Conservation (phyloP, 2,113 vertebrate species). For the Lepus europaeus region DNA sequence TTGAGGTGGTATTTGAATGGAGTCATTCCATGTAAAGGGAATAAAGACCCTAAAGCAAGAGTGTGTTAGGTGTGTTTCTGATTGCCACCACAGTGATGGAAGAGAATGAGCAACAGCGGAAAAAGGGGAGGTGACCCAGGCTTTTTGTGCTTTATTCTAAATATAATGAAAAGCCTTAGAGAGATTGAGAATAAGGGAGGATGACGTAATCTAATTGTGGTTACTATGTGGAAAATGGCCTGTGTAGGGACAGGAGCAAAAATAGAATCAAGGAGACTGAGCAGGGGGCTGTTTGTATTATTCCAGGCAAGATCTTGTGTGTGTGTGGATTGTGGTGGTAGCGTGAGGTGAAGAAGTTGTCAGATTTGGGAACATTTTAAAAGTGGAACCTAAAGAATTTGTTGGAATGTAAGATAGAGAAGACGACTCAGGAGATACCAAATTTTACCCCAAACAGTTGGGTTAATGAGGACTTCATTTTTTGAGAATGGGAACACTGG, state of each 20-base stretch:
- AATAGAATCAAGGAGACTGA: neutral
- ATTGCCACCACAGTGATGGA: neutral
- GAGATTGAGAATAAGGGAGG: neutral
- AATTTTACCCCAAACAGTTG: neutral
- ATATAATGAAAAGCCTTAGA: constrained; percentile 3
- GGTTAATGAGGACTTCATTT: neutral
- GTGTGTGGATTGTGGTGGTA: neutral
- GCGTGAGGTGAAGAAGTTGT: neutral
- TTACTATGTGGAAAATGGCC: neutral
- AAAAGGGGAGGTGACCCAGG: neutral
- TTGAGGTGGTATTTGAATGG: constrained; percentile 30
- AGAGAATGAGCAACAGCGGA: neutral
- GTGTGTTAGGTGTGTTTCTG: neutral
- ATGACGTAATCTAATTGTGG: neutral
- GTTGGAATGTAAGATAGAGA: neutral
- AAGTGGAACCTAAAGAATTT: neutral
- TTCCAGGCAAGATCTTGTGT: neutral
- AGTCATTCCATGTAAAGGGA: constrained; percentile 17
- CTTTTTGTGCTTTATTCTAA: neutral
- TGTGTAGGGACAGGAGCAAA: neutral
- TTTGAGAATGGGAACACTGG: neutral
- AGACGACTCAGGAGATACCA: neutral
- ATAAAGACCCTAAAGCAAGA: neutral
- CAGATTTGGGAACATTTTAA: constrained; percentile 19
- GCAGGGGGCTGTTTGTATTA: neutral